Base-by-base conservation (phyloP, 2,797 vertebrate genomes). In the Amphiprion clarkii region DNA sequence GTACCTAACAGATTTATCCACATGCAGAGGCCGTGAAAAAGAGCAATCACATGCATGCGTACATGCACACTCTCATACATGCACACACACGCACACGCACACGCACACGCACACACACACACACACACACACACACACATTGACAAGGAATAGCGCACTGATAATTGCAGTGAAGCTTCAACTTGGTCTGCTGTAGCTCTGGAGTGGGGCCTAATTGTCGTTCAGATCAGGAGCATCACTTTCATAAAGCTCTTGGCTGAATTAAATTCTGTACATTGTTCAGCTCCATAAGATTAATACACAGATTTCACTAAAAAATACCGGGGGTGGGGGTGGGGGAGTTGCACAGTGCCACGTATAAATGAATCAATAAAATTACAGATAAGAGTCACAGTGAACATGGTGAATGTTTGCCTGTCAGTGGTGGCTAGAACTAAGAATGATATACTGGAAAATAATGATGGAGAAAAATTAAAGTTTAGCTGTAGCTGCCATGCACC, bases 1-100 rank as follows among this genome's bases (percentile, higher is more conserved):
- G 71, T 52, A 44, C 33, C 51, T 68, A 84, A 84, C 74, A 79
- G 84, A 88, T 90, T 89, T 87, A 89, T 90, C 78, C 76, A 63
- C 76, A 88, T 82, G 73, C 62, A 44, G 14, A 76, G 71, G 88
- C 78, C 44, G 72, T 80, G 67, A 71, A 71, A 57, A 81, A 80
- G 56, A 76, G 85, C 80, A 84, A 82, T 89, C 82, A 69, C 55
- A 52, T 40, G 27, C 53, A 55, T 10, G 25, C 42, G 42, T 44
- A 14, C 42, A 44, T 19, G 12, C 6, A 13, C 42, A 8, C 1
- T 5, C 55, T 27, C 19, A 21, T 7, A 21, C 40, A 39, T 44
- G 23, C 23, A 23, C 23, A 23, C 23, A 23, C 23, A 23, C 23
- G 2, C 23, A 23, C 23, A 23, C 23, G 2, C 23, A 23, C 23